Evolutionary conservation across 2,888 invertebrate species (phyloP).

Genomic region (Myopa tessellatipennis): DNA sequence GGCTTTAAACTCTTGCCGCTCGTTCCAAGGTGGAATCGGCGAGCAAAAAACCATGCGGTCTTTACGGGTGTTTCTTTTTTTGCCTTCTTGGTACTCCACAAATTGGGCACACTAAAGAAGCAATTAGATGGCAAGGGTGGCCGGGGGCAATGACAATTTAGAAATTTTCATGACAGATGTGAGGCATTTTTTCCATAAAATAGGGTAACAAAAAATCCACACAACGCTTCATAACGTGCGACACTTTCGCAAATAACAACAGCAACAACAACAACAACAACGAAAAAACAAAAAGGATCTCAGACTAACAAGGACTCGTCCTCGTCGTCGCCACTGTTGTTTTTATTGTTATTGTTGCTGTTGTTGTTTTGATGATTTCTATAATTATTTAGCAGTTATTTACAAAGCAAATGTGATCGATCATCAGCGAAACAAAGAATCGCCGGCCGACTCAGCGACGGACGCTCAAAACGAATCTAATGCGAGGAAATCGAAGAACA

Average conservation of each 20-base stretch:
- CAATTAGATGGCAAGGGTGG: constrained; percentile 41
- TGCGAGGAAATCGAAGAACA: neutral
- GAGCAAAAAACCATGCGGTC: constrained; percentile 34
- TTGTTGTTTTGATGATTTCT: constrained; percentile 14
- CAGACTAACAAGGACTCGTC: neutral
- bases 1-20: neutral
- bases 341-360: neutral
- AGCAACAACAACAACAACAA: constrained; percentile 23
- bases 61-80: constrained; percentile 27
- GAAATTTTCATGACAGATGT: constrained; percentile 45
- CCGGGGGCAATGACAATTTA: constrained; percentile 34
- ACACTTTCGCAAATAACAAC: neutral
- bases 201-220: constrained; percentile 8
- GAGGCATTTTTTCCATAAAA: constrained; percentile 24
- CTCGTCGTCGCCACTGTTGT: neutral
- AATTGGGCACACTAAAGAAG: constrained; percentile 43
- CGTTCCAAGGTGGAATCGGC: constrained; percentile 3
- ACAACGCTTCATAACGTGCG: neutral
- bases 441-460: neutral
- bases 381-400: constrained; percentile 45
- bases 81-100: constrained; percentile 18
- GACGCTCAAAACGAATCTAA: neutral
- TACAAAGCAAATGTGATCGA: constrained; percentile 41
- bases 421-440: constrained; percentile 33
- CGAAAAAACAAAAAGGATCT: too few relatives aligned